phyloP scores from a whole-genome alignment of 30 jellyfish, hydroid and myxozoan genomes.

The Sanderia malayensis region DNA sequence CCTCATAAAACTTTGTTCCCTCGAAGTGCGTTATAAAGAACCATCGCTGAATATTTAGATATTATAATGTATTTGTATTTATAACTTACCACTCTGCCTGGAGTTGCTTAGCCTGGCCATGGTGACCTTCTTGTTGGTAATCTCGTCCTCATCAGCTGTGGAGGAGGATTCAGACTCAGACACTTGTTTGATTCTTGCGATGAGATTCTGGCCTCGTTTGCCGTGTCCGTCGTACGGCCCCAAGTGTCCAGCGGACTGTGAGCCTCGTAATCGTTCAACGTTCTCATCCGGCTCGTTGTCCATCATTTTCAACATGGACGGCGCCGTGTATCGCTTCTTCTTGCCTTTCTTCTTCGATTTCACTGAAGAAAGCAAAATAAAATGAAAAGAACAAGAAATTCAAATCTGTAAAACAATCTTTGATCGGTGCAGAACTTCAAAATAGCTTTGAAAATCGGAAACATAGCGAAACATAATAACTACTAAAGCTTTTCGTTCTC shows the following conservation, averaged over 20 bases:
- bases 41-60: no score
- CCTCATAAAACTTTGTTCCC: no score
- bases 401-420: no score
- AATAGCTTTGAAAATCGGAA: no score
- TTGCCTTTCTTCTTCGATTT: constrained; percentile 14
- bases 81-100: background rate
- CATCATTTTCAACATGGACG: constrained; percentile 25
- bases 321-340: constrained; percentile 17
- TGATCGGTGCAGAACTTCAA: no score
- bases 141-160: constrained; percentile 47
- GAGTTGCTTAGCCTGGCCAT: background rate
- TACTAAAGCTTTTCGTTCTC: no score
- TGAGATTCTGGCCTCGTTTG: constrained; percentile 73
- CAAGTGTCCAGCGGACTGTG: constrained; percentile 41
- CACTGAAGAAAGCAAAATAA: no score
- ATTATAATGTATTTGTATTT: no score
- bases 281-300: constrained; percentile 16
- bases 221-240: constrained; percentile 84
- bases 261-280: constrained; percentile 29
- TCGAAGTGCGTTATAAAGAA: no score
- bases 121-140: background rate
- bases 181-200: constrained; percentile 74
- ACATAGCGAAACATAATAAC: no score
- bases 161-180: constrained; percentile 66
- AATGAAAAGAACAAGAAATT: no score